phyloP scores from a whole-genome alignment of 2,888 invertebrate genomes.

The Pyrrhosoma nymphula region DNA sequence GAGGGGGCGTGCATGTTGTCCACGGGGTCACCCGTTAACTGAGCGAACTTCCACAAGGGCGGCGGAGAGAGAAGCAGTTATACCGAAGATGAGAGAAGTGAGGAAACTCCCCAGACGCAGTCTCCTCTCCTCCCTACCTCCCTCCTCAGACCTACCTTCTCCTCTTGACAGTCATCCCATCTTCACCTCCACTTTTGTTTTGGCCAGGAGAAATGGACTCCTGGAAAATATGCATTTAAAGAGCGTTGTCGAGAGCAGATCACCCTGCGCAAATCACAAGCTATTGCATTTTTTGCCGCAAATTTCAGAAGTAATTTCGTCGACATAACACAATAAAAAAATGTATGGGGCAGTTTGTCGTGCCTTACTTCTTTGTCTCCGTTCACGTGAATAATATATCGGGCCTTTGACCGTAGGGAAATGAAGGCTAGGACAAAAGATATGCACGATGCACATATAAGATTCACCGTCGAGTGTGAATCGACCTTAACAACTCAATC shows the following conservation, averaged over 20 bases:
- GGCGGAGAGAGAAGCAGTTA: slow-evolving; percentile 22
- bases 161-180: background rate
- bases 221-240: background rate
- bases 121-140: background rate
- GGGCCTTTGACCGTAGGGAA: background rate
- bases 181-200: background rate
- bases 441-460: too few relatives aligned
- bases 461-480: too few relatives aligned
- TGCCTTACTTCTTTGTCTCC: background rate
- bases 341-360: too few relatives aligned
- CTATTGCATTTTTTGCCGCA: too few relatives aligned
- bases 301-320: too few relatives aligned
- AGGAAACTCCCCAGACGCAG: background rate
- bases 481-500: too few relatives aligned
- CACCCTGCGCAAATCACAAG: background rate
- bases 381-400: background rate
- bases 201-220: background rate
- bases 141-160: background rate
- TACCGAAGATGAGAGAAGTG: slow-evolving; percentile 17
- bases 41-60: background rate
- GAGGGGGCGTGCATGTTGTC: background rate
- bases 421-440: background rate
- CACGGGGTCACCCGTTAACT: slow-evolving; percentile 54
- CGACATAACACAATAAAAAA: too few relatives aligned
- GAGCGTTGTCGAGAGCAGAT: background rate